Conservation (phyloP, 2,797 vertebrate species). For the Typhlichthys subterraneus region DNA sequence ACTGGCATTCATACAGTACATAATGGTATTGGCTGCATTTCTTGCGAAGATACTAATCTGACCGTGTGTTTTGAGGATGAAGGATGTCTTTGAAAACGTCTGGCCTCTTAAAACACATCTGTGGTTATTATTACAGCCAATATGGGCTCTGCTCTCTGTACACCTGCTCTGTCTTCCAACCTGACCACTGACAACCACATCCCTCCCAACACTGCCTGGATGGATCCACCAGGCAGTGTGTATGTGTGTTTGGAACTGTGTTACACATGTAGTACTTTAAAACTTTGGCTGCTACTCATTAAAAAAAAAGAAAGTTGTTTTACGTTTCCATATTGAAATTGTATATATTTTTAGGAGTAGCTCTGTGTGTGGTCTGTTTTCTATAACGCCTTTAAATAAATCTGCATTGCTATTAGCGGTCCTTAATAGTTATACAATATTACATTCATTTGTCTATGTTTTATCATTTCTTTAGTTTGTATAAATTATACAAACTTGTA, state of each 20-base stretch:
- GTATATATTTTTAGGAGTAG: too few species aligned
- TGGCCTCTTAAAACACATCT: slow-evolving; percentile 18
- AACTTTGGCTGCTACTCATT: too few species aligned
- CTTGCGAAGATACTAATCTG: background rate
- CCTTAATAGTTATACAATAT: too few species aligned
- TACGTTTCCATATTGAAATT: too few species aligned
- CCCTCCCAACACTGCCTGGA: slow-evolving; percentile 46
- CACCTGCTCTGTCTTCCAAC: slow-evolving; percentile 31
- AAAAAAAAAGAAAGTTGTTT: too few species aligned
- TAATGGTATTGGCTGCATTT: background rate
- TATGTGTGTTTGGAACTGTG: slow-evolving; percentile 35
- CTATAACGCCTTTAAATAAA: too few species aligned
- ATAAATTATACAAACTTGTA: too few species aligned
- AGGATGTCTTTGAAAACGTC: slow-evolving; percentile 25
- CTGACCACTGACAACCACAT: slow-evolving; percentile 16
- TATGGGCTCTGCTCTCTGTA: slow-evolving; percentile 15
- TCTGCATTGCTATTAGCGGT: too few species aligned
- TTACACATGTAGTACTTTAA: too few species aligned
- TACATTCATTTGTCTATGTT: too few species aligned
- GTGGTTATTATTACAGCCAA: slow-evolving; percentile 29
- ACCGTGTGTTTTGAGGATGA: slow-evolving; percentile 7
- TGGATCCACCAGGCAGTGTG: slow-evolving; percentile 8
- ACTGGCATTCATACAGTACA: background rate
- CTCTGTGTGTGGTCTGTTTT: too few species aligned
- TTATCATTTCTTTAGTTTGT: too few species aligned